Base-by-base conservation (phyloP, 2,797 vertebrate genomes). In the Ctenopoma multispine region DNA sequence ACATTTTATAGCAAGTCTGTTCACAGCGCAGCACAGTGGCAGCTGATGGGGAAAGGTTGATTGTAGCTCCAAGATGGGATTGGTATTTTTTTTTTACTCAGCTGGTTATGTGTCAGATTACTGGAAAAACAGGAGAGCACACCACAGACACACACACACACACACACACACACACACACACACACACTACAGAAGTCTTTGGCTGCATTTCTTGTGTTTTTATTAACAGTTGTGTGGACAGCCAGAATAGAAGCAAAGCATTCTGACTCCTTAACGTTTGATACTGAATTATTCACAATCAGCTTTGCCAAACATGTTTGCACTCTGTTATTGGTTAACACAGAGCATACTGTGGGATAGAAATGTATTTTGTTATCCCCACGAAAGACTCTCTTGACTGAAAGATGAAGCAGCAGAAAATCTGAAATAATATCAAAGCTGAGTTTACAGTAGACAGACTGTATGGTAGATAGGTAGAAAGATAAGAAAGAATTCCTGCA, bases 51-150 rank as follows among this genome's bases (percentile, higher is more conserved):
- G 51, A 91, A 92, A 93, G 90, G 92, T 89, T 89, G 81, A 83
- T 75, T 57, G 55, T 91, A 69, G 90, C 90, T 92, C 43, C 51
- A 14, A 89, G 92, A 71, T 78, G 66, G 65, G 56, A 59, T 78
- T 93, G 89, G 68, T 90, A 91, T 93, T 91, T 66, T 93, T 91
- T 66, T 82, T 82, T 80, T 57, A 69, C 71, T 72, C 63, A 36
- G 77, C 38, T 77, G 79, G 44, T 64, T 71, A 40, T 82, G 82
- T 87, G 75, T 89, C 79, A 80, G 75, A 83, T 81, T 81, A 74
- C 58, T 64, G 78, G 65, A 73, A 73, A 83, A 70, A 80, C 63
- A 59, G 29, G 24, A 18, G 43, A 59, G 53, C 18, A 48, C 34
- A 14, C 27, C 3, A 69, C 66, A 69, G 1, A 49, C n/a, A 53